Conservation (phyloP, 2,113 vertebrate species). For the Larimichthys polyactis region DNA sequence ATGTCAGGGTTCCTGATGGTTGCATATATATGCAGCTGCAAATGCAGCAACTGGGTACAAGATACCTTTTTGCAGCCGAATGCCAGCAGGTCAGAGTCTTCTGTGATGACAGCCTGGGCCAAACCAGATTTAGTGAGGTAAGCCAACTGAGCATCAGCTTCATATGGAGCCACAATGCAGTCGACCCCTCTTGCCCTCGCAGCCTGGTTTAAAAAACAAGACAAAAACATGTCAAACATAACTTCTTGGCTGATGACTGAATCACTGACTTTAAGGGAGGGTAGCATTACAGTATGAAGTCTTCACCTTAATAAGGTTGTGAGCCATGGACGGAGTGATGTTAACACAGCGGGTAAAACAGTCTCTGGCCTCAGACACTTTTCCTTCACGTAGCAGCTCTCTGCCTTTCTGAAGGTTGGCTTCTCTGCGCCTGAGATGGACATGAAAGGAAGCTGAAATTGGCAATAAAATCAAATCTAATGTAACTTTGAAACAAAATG, state of each 20-base stretch:
- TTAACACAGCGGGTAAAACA: constrained; percentile 93
- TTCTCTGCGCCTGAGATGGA: constrained; percentile 88
- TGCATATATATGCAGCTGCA: not conserved
- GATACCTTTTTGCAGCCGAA: constrained; percentile 97
- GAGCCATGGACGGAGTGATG: constrained; percentile 94
- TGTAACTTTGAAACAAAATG: not conserved
- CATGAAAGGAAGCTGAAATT: not conserved
- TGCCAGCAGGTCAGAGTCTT: constrained; percentile 96
- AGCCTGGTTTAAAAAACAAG: constrained; percentile 78
- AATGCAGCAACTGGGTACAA: too few relatives aligned
- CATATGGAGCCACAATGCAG: constrained; percentile 96
- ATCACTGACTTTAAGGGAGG: too few relatives aligned
- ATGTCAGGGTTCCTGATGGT: not conserved
- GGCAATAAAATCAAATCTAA: not conserved
- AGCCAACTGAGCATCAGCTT: constrained; percentile 96
- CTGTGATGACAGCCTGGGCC: constrained; percentile 94
- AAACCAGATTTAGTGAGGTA: constrained; percentile 92
- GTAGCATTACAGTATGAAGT: not conserved
- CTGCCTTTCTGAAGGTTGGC: constrained; percentile 91
- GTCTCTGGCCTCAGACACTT: constrained; percentile 91
- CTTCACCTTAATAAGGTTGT: constrained; percentile 92
- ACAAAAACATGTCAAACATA: not conserved
- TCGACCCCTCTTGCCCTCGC: constrained; percentile 91
- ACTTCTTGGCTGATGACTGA: too few relatives aligned
- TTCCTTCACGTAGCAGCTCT: constrained; percentile 93